Percentiles rank a stretch among this genome's conserved stretches.
phyloP scores from a whole-genome alignment of 2,888 invertebrate genomes.

The Escarpia spicata region DNA sequence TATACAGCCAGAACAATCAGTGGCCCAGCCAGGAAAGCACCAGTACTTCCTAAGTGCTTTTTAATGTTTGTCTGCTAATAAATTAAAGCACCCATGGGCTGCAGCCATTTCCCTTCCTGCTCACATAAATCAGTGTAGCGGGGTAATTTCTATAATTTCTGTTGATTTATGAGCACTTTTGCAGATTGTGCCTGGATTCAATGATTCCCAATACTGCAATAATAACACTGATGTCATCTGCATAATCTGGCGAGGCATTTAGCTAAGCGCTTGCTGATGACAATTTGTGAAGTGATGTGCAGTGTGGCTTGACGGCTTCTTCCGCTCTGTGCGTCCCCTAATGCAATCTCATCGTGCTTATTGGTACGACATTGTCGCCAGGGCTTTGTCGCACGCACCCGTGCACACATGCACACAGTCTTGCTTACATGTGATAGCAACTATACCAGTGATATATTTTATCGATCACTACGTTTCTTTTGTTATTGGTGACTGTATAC shows the following conservation, averaged over 20 bases:
- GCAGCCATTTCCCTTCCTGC: slow-evolving; percentile 10
- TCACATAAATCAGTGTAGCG: background rate
- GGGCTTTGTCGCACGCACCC: background rate
- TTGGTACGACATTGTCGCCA: background rate
- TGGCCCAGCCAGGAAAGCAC: background rate
- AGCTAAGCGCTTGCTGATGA: slow-evolving; percentile 9
- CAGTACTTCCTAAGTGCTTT: background rate
- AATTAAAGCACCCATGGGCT: background rate
- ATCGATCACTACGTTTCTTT: too few relatives aligned
- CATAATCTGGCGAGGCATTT: background rate
- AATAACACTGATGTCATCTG: slow-evolving; percentile 12
- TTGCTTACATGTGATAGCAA: background rate
- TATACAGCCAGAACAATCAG: background rate
- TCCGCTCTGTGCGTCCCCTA: background rate
- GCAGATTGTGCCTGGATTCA: background rate
- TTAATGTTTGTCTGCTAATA: slow-evolving; percentile 11
- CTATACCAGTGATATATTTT: too few relatives aligned
- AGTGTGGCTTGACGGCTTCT: background rate
- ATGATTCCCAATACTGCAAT: background rate
- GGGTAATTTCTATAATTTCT: slow-evolving; percentile 12
- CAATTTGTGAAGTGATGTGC: slow-evolving; percentile 13
- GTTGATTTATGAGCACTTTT: slow-evolving; percentile 11
- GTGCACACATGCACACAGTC: background rate
- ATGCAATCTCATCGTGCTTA: slow-evolving; percentile 10
- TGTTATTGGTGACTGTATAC: too few relatives aligned